Percentiles rank a stretch among this genome's conserved stretches.
phyloP scores from a whole-genome alignment of 2,113 vertebrate species.

The Xenopus laevis region DNA sequence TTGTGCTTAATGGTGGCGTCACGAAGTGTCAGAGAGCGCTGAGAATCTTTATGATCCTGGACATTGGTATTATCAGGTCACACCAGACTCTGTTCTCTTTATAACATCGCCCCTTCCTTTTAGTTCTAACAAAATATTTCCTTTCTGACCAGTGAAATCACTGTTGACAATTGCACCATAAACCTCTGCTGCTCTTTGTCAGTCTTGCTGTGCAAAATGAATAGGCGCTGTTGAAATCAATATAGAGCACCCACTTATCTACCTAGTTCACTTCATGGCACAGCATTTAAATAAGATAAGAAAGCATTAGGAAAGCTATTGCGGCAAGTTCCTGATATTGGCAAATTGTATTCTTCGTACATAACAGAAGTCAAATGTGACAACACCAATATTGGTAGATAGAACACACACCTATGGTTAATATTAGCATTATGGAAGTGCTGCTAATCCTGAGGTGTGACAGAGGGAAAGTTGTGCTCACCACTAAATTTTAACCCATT shows the following conservation, averaged over 20 bases:
- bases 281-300: neutral
- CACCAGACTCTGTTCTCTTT: conserved; percentile 17
- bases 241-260: neutral
- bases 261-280: neutral
- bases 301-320: neutral
- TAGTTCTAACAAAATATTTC: conserved; percentile 13
- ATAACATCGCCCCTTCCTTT: conserved; percentile 19
- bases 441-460: too few species aligned
- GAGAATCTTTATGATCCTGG: conserved; percentile 24
- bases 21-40: conserved; percentile 39
- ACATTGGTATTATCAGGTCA: conserved; percentile 35
- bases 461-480: too few species aligned
- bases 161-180: neutral
- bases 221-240: neutral
- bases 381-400: too few species aligned
- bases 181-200: neutral
- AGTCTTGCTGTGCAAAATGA: neutral
- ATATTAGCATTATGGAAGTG: too few species aligned
- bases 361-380: too few species aligned
- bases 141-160: neutral
- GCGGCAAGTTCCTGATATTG: neutral
- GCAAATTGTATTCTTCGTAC: neutral
- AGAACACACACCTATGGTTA: too few species aligned
- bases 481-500: too few species aligned
- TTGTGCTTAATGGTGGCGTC: conserved; percentile 36